These are phyloP conservation scores for Cydia strobilella DNA, from an alignment of 1,140 invertebrate species.

Conservation along the genomic window DNA sequence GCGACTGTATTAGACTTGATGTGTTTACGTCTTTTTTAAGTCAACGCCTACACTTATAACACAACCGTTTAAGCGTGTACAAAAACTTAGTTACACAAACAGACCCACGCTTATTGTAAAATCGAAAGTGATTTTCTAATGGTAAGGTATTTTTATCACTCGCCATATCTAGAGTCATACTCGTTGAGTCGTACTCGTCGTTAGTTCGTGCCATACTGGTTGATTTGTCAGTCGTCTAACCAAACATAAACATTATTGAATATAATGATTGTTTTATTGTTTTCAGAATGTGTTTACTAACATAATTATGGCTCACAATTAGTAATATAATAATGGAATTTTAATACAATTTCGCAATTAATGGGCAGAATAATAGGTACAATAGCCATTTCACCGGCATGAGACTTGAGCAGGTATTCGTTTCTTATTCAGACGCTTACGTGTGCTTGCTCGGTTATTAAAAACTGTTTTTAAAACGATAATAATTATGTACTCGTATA, in stretches of 20 bases:
- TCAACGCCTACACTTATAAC: background rate
- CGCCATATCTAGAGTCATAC: background rate
- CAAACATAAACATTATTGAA: background rate
- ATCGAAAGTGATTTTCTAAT: constrained; percentile 27
- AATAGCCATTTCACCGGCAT: too few species aligned
- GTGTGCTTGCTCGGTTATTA: too few species aligned
- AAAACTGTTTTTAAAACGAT: too few species aligned
- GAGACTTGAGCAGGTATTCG: too few species aligned
- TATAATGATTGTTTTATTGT: background rate
- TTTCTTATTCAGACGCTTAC: too few species aligned
- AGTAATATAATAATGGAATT: background rate
- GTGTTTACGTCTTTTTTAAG: background rate
- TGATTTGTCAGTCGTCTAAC: background rate
- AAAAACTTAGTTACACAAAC: constrained; percentile 23
- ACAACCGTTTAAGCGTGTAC: constrained; percentile 24
- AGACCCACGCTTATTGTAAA: constrained; percentile 22
- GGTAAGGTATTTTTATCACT: constrained; percentile 19
- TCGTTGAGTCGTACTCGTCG: too few species aligned
- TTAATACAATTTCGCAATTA: too few species aligned
- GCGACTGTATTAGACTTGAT: background rate
- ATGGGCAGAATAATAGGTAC: too few species aligned
- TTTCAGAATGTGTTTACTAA: background rate
- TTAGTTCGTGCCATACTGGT: background rate
- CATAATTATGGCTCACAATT: background rate
- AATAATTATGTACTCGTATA: too few species aligned